phyloP scores from a whole-genome alignment of 2,797 vertebrate genomes.

The Melanotaenia parkinsoni region DNA sequence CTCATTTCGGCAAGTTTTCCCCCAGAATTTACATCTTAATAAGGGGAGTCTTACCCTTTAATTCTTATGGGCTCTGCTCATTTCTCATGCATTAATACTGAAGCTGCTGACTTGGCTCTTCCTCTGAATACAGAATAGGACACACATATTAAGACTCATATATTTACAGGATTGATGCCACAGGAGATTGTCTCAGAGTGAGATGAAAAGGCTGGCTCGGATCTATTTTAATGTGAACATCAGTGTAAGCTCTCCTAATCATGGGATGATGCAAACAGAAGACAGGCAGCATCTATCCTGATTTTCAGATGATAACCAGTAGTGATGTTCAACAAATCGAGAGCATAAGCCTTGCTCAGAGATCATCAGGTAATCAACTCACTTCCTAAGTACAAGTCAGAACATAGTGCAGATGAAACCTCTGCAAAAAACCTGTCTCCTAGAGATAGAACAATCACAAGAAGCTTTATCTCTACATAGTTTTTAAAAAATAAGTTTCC shows the following conservation, averaged over 20 bases:
- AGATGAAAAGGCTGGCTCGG: slow-evolving; percentile 76
- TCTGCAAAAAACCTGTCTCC: slow-evolving; percentile 2
- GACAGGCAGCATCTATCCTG: slow-evolving; percentile 52
- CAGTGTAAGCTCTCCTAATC: slow-evolving; percentile 72
- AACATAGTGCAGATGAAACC: slow-evolving; percentile 36
- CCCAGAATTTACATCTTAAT: slow-evolving; percentile 85
- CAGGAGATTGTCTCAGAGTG: slow-evolving; percentile 77
- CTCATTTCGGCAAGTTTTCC: slow-evolving; percentile 80
- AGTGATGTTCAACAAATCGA: slow-evolving; percentile 68
- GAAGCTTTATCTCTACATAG: slow-evolving; percentile 24
- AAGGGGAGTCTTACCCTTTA: slow-evolving; percentile 84
- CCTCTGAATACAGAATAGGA: slow-evolving; percentile 83
- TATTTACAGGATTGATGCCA: slow-evolving; percentile 85
- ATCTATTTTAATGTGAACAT: slow-evolving; percentile 71
- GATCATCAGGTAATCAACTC: slow-evolving; percentile 58
- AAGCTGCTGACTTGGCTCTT: slow-evolving; percentile 84
- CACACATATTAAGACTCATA: slow-evolving; percentile 84
- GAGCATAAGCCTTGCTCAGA: slow-evolving; percentile 56
- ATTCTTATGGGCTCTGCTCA: slow-evolving; percentile 83
- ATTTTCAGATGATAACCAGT: slow-evolving; percentile 63
- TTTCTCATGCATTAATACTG: slow-evolving; percentile 87
- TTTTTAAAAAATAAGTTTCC: slow-evolving; percentile 1
- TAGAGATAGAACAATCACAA: slow-evolving; percentile 17
- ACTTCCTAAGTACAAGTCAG: slow-evolving; percentile 51
- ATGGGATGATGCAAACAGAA: slow-evolving; percentile 41